Evolutionary conservation across 2,797 vertebrate genomes (phyloP), one percentile per base, ranked within the genome.

Genomic region (Zenarchopterus dispar): DNA sequence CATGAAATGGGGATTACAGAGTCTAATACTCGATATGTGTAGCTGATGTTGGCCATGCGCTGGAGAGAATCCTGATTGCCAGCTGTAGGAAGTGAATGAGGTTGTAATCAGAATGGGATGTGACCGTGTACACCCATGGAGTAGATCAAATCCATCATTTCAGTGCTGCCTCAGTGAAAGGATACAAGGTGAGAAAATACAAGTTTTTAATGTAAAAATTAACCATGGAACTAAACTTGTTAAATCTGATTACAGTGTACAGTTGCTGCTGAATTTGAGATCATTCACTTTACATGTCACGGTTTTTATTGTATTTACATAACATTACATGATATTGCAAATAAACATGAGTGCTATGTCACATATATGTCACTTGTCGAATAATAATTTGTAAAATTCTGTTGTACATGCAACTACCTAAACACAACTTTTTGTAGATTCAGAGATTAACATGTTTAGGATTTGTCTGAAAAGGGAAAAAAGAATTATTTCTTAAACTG

Each of bases 1-100:
- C 84, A 82, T 90, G 84, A 89, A 89, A 88, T 84, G 82, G 88
- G 87, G 85, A 89, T 92, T 89, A 78, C 74, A 48, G 69, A 39
- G 67, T 75, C 68, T 86, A 86, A 88, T 78, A 84, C 81, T 77
- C 24, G 54, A 85, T 88, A 82, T 81, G 70, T 84, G 77, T 74
- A 68, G 75, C 79, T 79, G 74, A 75, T 74, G 74, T 86, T 64
- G 78, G 79, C 70, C 68, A 62, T 36, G 36, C 65, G 72, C 73
- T 53, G 67, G 17, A 77, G 75, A 51, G 73, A 84, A 81, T 87
- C 75, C 54, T 68, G 73, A 83, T 66, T 64, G 67, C 75, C 17
- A 65, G 21, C 70, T 70, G 56, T 46, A 39, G 47, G 62, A 59
- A 78, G 67, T 51, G 58, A 80, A 72, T 58, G 56, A 6, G 47